Conservation (phyloP, 2,113 vertebrate genomes). For the Campylorhamphus procurvoides region DNA sequence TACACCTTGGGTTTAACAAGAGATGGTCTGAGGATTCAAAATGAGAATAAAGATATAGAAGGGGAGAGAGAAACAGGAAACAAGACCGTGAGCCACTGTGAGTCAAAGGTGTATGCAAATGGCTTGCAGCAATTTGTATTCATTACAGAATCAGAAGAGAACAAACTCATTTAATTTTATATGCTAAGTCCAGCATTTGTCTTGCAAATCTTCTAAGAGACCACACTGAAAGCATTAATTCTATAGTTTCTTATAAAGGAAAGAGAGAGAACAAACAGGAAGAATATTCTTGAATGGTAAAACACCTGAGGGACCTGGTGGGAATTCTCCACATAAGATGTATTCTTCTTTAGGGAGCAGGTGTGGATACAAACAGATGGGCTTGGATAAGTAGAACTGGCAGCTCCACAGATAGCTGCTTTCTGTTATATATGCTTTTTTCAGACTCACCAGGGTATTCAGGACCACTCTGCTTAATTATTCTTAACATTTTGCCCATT, state of each 20-base stretch:
- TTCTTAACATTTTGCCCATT: slow-evolving; percentile 63
- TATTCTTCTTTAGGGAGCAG: slow-evolving; percentile 35
- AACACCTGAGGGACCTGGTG: neutral
- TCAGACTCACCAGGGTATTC: slow-evolving; percentile 27
- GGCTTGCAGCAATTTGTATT: neutral
- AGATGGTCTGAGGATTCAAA: neutral
- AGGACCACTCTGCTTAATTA: slow-evolving; percentile 57
- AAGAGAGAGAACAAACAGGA: slow-evolving; percentile 1
- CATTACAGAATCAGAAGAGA: neutral
- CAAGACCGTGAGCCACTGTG: neutral
- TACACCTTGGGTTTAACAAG: neutral
- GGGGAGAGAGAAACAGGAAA: neutral
- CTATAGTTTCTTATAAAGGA: neutral
- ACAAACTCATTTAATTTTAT: slow-evolving; percentile 14
- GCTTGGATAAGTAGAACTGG: slow-evolving; percentile 54
- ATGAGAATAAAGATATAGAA: neutral
- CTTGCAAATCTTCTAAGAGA: slow-evolving; percentile 5
- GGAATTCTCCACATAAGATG: slow-evolving; percentile 31
- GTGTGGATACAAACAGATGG: slow-evolving; percentile 61
- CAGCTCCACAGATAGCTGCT: slow-evolving; percentile 52
- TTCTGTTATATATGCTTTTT: slow-evolving; percentile 27
- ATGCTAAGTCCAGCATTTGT: neutral
- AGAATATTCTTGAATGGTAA: slow-evolving; percentile 1
- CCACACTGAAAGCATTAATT: neutral
- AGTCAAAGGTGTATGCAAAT: neutral